Evolutionary conservation across 2,113 vertebrate species (phyloP), one percentile per base, ranked within the genome.

Genomic region (Sorex araneus): DNA sequence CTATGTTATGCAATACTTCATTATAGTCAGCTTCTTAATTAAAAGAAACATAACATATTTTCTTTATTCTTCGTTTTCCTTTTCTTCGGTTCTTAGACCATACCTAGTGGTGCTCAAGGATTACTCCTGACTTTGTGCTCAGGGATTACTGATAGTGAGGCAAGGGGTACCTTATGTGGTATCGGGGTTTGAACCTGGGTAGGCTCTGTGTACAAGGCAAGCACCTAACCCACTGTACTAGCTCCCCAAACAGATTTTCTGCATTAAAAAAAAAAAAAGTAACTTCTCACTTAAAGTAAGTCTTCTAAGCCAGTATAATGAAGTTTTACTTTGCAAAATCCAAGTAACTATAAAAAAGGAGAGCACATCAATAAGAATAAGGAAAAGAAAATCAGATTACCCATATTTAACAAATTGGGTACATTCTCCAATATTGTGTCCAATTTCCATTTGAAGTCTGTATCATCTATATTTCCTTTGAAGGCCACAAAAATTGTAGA

Each of bases 401-500:
- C 99, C 98, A 99, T 98, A 93, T 98, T 97, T 94, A 99, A 98
- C 92, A 99, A 98, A 84, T 97, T 97, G 74, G 99, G 98, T 95
- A 99, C 99, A 94, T 98, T 98, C 92, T 98, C 98, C 96, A 99
- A 94, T 96, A 99, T 97, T 78, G 77, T 96, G 83, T 98, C 97
- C 50, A 99, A 98, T 96, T 99, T 99, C 95, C 98, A 97, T 92
- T 98, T 97, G 95, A 99, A 99, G 96, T 99, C 99, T 93, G 97
- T 98, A 97, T 99, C 99, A 40, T 98, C 97, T 97, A 99, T 98
- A 97, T 99, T 99, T 93, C 99, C 99, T 97, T 98, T 98, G 96
- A 99, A 99, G 94, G 99, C 98, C 90, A 99, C 97, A 95, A 99
- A 99, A 90, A 99, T 99, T 0, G 98, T 99, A 76, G 98, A 98